Evolutionary conservation across 2,888 invertebrate species (phyloP).

Genomic region (Pristionchus exspectatus): DNA sequence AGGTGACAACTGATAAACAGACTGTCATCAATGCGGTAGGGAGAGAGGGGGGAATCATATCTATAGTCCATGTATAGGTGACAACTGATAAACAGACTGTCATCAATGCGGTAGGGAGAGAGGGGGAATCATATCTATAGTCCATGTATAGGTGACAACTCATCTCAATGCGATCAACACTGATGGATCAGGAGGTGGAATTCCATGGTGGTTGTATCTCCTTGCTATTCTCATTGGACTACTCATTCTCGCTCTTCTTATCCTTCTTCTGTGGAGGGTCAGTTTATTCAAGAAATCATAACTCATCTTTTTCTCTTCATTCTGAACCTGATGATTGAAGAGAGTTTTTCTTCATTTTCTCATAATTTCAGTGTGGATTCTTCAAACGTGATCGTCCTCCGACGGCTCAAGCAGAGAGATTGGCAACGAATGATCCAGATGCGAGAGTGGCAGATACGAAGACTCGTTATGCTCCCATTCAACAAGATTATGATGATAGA

Average conservation of each 20-base stretch:
- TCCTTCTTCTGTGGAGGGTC: constrained; percentile 77
- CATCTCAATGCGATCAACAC: constrained; percentile 74
- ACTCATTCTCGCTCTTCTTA: constrained; percentile 74
- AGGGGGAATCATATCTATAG: no score
- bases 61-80: no score
- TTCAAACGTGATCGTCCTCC: constrained; percentile 79
- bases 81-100: constrained; percentile 70
- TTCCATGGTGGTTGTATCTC: constrained; percentile 78
- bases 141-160: constrained; percentile 70
- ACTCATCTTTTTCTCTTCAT: background rate
- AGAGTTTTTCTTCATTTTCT: background rate
- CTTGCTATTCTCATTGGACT: constrained; percentile 78
- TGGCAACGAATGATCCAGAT: constrained; percentile 63
- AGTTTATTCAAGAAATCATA: constrained; percentile 48
- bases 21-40: no score
- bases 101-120: constrained; percentile 69
- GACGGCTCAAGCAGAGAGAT: constrained; percentile 71
- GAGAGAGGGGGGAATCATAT: no score
- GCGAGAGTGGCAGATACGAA: constrained; percentile 73
- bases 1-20: no score
- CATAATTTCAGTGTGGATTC: constrained; percentile 75
- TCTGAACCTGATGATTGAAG: background rate
- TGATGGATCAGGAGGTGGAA: constrained; percentile 61
- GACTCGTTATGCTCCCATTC: constrained; percentile 26
- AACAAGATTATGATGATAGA: constrained; percentile 52